These are phyloP conservation scores for Cricetomys ansorgei DNA, from an alignment of 2,113 vertebrate species.

Conservation along the genomic window DNA sequence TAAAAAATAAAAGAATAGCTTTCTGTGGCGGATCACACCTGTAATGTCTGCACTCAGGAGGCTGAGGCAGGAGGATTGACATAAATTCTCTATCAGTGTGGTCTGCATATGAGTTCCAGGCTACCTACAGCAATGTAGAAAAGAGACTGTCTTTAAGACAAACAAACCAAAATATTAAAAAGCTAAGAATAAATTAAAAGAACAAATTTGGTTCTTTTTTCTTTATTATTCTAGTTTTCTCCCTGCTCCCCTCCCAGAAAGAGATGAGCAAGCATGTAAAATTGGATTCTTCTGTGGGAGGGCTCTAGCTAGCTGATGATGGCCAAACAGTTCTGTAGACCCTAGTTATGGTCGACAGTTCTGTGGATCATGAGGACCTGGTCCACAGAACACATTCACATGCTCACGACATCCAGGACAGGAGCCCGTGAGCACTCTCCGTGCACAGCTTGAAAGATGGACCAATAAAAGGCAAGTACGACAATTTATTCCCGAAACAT, in stretches of 20 bases:
- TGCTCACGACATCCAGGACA: not conserved
- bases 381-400: conserved; percentile 29
- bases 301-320: not conserved
- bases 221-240: not conserved
- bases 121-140: not conserved
- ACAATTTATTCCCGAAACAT: conserved; percentile 59
- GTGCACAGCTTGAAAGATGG: conserved; percentile 21
- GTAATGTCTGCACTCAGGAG: not conserved
- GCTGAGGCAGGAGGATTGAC: not conserved
- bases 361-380: conserved; percentile 25
- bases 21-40: not conserved
- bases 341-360: not conserved
- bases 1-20: not conserved
- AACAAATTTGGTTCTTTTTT: not conserved
- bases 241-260: not conserved
- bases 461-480: conserved; percentile 64
- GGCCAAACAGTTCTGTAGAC: not conserved
- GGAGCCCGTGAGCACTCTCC: not conserved
- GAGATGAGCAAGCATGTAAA: not conserved
- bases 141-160: not conserved
- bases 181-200: not conserved
- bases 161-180: not conserved
- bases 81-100: not conserved
- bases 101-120: not conserved
- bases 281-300: not conserved